Conservation (phyloP, 1,140 invertebrate species). For the Ectropis grisescens region DNA sequence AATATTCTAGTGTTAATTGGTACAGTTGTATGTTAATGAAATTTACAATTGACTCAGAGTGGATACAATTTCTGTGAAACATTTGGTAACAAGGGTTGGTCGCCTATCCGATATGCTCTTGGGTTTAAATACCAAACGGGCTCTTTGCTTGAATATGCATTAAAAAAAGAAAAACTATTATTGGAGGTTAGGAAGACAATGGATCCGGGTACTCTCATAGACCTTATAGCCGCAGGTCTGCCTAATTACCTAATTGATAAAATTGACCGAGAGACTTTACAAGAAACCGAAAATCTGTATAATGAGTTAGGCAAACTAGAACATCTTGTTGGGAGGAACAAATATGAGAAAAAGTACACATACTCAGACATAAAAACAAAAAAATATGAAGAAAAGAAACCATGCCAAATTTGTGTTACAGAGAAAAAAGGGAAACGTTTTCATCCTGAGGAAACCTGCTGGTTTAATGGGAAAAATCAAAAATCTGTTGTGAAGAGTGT, state of each 20-base stretch:
- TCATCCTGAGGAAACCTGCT: constrained; percentile 1
- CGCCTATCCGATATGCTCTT: background rate
- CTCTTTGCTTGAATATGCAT: constrained; percentile 1
- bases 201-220: constrained; percentile 1
- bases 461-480: constrained; percentile 2
- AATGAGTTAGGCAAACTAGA: constrained; percentile 2
- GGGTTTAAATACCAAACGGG: constrained; percentile 2
- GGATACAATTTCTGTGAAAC: constrained; percentile 3
- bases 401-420: constrained; percentile 1
- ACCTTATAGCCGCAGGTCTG: constrained; percentile 1
- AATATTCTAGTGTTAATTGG: constrained; percentile 24
- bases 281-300: constrained; percentile 1
- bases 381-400: background rate
- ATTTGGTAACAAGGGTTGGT: constrained; percentile 4
- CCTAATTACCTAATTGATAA: constrained; percentile 1
- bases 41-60: constrained; percentile 11
- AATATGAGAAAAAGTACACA: background rate
- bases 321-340: background rate
- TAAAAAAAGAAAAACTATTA: constrained; percentile 6
- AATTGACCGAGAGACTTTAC: background rate
- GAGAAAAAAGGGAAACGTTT: background rate
- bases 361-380: background rate
- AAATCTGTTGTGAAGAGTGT: constrained; percentile 1
- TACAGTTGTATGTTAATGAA: constrained; percentile 20
- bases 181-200: constrained; percentile 4